These are phyloP conservation scores for Aramus guarauna DNA, from an alignment of 2,113 vertebrate genomes.

Conservation along the genomic window DNA sequence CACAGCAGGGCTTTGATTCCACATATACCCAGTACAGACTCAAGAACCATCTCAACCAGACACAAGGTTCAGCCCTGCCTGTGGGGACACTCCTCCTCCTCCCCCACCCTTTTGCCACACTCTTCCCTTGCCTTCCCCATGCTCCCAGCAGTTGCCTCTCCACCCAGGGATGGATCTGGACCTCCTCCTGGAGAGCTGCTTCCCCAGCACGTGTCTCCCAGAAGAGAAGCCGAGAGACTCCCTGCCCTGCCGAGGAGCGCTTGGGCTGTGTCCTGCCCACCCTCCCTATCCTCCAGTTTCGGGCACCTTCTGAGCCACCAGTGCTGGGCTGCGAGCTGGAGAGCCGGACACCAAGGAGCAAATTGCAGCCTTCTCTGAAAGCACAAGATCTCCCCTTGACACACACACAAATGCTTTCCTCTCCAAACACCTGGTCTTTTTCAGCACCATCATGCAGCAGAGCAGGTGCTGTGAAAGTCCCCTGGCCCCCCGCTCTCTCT, in stretches of 20 bases:
- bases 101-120: background rate
- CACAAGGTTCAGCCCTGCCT: background rate
- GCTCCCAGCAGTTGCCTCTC: background rate
- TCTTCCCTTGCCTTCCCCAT: background rate
- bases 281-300: background rate
- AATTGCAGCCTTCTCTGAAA: background rate
- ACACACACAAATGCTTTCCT: background rate
- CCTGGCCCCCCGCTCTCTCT: background rate
- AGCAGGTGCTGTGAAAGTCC: background rate
- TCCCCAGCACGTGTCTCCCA: fast-evolving
- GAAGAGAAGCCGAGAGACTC: background rate
- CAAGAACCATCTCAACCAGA: background rate
- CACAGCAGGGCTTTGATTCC: background rate
- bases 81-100: background rate
- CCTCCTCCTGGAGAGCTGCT: background rate
- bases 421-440: background rate
- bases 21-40: fast-evolving
- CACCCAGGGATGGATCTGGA: background rate
- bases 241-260: fast-evolving
- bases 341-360: background rate
- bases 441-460: background rate
- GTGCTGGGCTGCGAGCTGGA: fast-evolving
- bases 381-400: background rate
- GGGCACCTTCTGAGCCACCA: background rate
- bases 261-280: background rate